phyloP scores from a whole-genome alignment of 2,888 invertebrate species.

The Microplitis manilae region DNA sequence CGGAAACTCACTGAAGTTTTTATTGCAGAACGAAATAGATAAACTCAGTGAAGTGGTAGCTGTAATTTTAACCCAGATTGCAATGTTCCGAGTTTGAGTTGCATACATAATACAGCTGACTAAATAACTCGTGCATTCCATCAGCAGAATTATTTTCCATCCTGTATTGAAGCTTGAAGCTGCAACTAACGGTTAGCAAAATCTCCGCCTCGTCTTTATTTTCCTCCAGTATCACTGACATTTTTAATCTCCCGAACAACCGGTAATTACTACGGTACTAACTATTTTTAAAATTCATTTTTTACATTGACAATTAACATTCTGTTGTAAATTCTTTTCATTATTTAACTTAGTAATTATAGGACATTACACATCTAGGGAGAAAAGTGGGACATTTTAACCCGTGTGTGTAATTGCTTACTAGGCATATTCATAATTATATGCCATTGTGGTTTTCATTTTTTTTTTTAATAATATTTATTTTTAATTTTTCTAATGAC shows the following conservation, averaged over 20 bases:
- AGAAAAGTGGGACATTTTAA: no score
- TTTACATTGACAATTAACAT: background rate
- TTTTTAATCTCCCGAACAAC: constrained; percentile 5
- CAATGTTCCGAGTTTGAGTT: constrained; percentile 5
- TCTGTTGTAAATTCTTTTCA: constrained; percentile 7
- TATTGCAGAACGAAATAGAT: background rate
- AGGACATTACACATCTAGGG: background rate
- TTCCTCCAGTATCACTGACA: constrained; percentile 25
- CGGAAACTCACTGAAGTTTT: background rate
- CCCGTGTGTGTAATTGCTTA: no score
- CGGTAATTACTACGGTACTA: constrained; percentile 26
- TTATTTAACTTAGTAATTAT: background rate
- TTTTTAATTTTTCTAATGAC: no score
- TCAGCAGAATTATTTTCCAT: constrained; percentile 11
- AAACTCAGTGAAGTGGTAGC: background rate
- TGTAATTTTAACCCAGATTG: constrained; percentile 31
- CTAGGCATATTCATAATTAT: no score
- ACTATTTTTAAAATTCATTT: background rate
- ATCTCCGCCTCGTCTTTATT: constrained; percentile 1
- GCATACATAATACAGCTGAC: constrained; percentile 14
- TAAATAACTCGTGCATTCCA: constrained; percentile 30
- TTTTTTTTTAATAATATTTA: no score
- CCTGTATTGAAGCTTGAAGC: constrained; percentile 10
- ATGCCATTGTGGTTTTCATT: no score
- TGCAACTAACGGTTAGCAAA: constrained; percentile 1